Evolutionary conservation across 2,888 invertebrate genomes (phyloP), one percentile per base, ranked within the genome.

Genomic region (Diaphora mendica): DNA sequence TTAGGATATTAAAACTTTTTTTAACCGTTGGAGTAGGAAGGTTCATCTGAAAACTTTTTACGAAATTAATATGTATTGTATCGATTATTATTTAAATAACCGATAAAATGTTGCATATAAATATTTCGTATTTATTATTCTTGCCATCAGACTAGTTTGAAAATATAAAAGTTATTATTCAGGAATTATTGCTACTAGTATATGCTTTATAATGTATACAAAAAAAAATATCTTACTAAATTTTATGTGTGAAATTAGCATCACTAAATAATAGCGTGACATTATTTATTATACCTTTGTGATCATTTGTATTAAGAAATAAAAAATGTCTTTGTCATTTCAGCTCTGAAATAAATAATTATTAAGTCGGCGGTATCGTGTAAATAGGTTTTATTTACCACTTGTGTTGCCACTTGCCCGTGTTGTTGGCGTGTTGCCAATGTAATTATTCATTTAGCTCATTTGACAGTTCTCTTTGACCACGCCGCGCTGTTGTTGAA

Each of bases 361-460:
- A 17, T 55, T 69, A 39, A 64, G n/a, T 59, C 74, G 33, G 39
- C 3, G 62, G 62, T 64, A 55, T 71, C 64, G 59, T 69, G 55
- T 71, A 62, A 72, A 72, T 70, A 72, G 74, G 59, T 71, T 78
- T 82, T 81, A 75, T 79, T 74, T 71, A 30, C 66, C 73, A 70
- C 65, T 77, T 59, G 74, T 75, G 68, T 71, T 77, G 77, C 73
- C 66, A 76, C 73, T 44, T 15, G 35, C 65, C 9, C 42, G 65
- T 39, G 69, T 69, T 20, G 55, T 72, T 82, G 82, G 82, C 81
- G 35, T 11, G 0, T 33, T 51, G 73, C 82, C 82, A 81, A 70
- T 69, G 66, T 71, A 74, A 76, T 76, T 73, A 78, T 79, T 80
- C 80, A 83, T 72, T 70, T 69, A 72, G 44, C 71, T 76, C 71